Conservation (phyloP, 2,888 invertebrate genomes). For the Cheilosia pagana region DNA sequence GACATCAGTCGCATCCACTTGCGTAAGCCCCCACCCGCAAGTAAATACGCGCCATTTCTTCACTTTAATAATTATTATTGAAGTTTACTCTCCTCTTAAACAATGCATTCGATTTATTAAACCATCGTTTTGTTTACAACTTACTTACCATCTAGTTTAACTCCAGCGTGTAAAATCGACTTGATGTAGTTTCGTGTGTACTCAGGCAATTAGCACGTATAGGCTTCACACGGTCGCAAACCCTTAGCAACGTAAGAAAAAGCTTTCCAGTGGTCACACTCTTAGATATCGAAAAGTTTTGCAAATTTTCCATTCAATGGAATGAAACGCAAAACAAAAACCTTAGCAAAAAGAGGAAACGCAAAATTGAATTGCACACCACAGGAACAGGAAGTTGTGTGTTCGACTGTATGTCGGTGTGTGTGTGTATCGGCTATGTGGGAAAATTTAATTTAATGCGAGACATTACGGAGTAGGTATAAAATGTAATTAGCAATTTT, state of each 20-base stretch:
- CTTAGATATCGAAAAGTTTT: slow-evolving; percentile 59
- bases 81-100: slow-evolving; percentile 33
- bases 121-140: slow-evolving; percentile 1
- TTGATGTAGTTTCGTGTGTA: slow-evolving; percentile 19
- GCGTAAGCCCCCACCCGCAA: neutral
- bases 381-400: slow-evolving; percentile 30
- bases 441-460: slow-evolving; percentile 70
- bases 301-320: slow-evolving; percentile 9
- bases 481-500: slow-evolving; percentile 74
- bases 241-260: slow-evolving; percentile 51
- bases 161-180: neutral
- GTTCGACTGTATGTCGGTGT: neutral
- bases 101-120: slow-evolving; percentile 37
- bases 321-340: neutral
- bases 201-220: slow-evolving; percentile 56
- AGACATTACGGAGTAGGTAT: slow-evolving; percentile 49
- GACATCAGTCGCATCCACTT: too few species aligned
- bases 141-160: neutral
- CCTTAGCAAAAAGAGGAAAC: neutral
- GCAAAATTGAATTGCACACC: slow-evolving; percentile 1
- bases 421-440: neutral
- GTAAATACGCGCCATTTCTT: neutral
- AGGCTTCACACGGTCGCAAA: slow-evolving; percentile 7
- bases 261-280: slow-evolving; percentile 49
- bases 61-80: slow-evolving; percentile 10